phyloP scores from a whole-genome alignment of 2,113 vertebrate genomes.

The Cheilinus undulatus region DNA sequence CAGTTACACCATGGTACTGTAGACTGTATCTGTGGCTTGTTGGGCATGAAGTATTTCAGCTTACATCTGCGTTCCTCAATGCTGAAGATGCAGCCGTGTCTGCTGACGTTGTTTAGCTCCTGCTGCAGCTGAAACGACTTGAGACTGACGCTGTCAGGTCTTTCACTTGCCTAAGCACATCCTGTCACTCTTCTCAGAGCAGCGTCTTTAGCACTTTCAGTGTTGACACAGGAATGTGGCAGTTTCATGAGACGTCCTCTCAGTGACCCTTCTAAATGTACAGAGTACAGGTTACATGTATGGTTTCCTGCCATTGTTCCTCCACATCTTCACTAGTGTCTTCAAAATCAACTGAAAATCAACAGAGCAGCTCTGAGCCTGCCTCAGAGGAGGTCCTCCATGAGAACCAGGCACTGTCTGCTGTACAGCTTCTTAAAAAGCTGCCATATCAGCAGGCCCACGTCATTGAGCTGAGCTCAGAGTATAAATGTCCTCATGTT shows the following conservation, averaged over 20 bases:
- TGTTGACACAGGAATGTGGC: slow-evolving; percentile 14
- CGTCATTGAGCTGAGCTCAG: background rate
- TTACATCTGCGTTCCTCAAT: slow-evolving; percentile 5
- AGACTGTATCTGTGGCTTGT: background rate
- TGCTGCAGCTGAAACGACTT: slow-evolving; percentile 1
- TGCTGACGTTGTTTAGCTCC: slow-evolving; percentile 2
- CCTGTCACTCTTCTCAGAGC: slow-evolving; percentile 23
- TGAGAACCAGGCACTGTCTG: background rate
- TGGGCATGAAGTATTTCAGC: slow-evolving; percentile 5
- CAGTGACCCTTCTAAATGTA: background rate
- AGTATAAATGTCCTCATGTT: too few relatives aligned
- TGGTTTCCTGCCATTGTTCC: background rate
- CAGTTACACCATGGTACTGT: background rate
- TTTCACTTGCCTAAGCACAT: slow-evolving; percentile 14
- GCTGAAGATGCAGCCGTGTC: slow-evolving; percentile 18
- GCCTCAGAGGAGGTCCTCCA: slow-evolving; percentile 13
- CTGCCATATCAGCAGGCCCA: background rate
- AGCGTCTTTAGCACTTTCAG: slow-evolving; percentile 14
- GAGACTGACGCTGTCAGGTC: slow-evolving; percentile 8
- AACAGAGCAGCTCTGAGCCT: slow-evolving; percentile 5
- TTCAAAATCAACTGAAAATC: slow-evolving; percentile 32
- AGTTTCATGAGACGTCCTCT: slow-evolving; percentile 13
- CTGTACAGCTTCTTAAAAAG: slow-evolving; percentile 10
- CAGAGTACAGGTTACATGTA: background rate
- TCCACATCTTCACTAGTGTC: background rate